Percentiles rank a stretch among this genome's conserved stretches.
Evolutionary conservation across 2,888 invertebrate species (phyloP).

Genomic region (Miltochrista miniata): DNA sequence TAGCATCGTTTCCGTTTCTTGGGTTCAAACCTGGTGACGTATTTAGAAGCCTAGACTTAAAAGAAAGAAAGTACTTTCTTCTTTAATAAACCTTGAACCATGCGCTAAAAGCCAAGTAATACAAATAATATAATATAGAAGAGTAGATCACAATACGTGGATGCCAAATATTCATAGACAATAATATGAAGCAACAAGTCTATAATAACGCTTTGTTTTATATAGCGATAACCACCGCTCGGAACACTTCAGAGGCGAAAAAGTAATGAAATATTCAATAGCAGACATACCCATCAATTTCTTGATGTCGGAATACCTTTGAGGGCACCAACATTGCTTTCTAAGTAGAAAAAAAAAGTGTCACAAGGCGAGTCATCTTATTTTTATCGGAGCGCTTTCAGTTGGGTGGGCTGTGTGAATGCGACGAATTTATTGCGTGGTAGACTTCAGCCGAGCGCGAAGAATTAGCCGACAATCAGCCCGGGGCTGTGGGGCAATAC

Average conservation of each 20-base stretch:
- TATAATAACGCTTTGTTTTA: no score
- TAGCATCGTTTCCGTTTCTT: no score
- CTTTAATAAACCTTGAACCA: no score
- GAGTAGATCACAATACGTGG: no score
- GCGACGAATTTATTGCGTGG: constrained; percentile 78
- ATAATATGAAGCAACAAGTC: no score
- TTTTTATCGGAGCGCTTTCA: constrained; percentile 76
- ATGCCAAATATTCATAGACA: no score
- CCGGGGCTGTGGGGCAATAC: no score
- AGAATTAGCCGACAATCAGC: constrained; percentile 75
- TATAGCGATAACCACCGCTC: no score
- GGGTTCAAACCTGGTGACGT: neutral
- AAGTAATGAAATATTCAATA: constrained; percentile 37
- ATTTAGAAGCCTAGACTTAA: constrained; percentile 11
- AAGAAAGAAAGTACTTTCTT: no score
- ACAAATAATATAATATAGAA: no score
- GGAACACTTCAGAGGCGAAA: neutral
- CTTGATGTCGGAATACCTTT: constrained; percentile 31
- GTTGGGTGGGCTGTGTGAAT: constrained; percentile 73
- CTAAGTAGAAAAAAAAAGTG: constrained; percentile 65
- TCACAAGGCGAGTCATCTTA: constrained; percentile 68
- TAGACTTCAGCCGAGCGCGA: constrained; percentile 71
- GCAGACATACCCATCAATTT: constrained; percentile 36
- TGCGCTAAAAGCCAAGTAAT: no score
- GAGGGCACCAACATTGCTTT: constrained; percentile 57